phyloP scores from a whole-genome alignment of 2,888 invertebrate genomes.

The Pheosia tremula region DNA sequence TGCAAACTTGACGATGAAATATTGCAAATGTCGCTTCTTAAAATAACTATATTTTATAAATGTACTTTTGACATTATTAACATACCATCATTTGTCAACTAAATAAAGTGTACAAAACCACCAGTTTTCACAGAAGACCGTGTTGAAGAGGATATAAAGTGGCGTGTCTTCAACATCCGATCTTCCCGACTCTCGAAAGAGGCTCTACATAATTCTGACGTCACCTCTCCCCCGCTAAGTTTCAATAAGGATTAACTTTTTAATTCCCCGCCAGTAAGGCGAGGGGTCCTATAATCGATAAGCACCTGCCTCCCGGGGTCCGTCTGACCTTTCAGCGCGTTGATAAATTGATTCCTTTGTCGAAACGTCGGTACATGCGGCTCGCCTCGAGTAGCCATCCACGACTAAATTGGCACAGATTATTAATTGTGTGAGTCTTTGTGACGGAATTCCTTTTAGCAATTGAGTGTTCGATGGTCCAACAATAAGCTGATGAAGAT shows the following conservation, averaged over 20 bases:
- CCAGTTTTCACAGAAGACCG: not conserved
- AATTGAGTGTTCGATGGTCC: not conserved
- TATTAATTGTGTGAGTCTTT: constrained; percentile 4
- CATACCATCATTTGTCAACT: too few species aligned
- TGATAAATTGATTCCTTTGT: constrained; percentile 69
- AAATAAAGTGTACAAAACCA: too few species aligned
- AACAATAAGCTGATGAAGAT: too few species aligned
- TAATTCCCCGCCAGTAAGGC: constrained; percentile 33
- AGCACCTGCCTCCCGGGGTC: constrained; percentile 29
- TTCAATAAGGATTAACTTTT: constrained; percentile 45
- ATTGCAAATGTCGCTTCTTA: not conserved
- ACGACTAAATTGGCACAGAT: constrained; percentile 6
- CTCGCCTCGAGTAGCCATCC: constrained; percentile 6
- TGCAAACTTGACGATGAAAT: constrained; percentile 1
- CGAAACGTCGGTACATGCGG: constrained; percentile 27
- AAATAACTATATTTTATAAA: not conserved
- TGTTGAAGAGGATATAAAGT: not conserved
- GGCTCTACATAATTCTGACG: constrained; percentile 15
- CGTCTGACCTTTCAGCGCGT: constrained; percentile 52
- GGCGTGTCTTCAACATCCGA: too few species aligned
- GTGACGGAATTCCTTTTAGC: not conserved
- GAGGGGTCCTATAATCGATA: constrained; percentile 28
- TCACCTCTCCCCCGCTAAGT: constrained; percentile 10
- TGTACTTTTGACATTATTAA: not conserved
- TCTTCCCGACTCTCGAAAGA: constrained; percentile 4